These are phyloP conservation scores for Cancer borealis DNA, from an alignment of 2,888 invertebrate genomes.

Conservation along the genomic window DNA sequence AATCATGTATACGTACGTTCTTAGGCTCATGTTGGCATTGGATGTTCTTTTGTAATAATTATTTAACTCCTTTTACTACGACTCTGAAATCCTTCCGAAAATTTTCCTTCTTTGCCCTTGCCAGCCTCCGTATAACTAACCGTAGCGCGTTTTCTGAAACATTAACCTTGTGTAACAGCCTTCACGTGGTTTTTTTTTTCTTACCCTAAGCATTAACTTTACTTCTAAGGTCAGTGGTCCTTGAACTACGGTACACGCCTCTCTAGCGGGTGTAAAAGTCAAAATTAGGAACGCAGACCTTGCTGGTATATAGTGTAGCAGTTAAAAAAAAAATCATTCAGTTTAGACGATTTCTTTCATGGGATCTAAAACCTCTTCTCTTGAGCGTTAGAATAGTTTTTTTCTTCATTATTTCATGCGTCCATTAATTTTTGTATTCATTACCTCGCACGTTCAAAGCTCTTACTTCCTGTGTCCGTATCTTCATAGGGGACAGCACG, in stretches of 20 bases:
- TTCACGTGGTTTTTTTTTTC: neutral
- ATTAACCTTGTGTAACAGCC: slow-evolving; percentile 9
- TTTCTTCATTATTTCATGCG: neutral
- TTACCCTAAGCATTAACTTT: neutral
- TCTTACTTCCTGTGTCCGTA: neutral
- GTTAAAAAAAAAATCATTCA: neutral
- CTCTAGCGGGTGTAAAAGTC: neutral
- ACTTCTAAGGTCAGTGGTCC: neutral
- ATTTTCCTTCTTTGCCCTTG: neutral
- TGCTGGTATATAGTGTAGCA: neutral
- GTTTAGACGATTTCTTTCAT: neutral
- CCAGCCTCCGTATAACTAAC: neutral
- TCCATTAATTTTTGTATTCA: neutral
- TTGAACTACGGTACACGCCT: neutral
- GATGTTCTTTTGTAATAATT: neutral
- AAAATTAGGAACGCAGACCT: neutral
- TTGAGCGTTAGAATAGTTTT: too few species aligned
- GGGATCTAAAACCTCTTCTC: neutral
- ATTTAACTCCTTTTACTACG: neutral
- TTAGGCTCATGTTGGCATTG: neutral
- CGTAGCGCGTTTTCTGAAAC: slow-evolving; percentile 12
- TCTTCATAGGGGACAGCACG: neutral
- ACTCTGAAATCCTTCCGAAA: neutral
- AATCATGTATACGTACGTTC: too few species aligned
- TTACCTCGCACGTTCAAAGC: neutral